Evolutionary conservation across 2,888 invertebrate species (phyloP), one percentile per base, ranked within the genome.

Genomic region (Chrysomela aeneicollis): DNA sequence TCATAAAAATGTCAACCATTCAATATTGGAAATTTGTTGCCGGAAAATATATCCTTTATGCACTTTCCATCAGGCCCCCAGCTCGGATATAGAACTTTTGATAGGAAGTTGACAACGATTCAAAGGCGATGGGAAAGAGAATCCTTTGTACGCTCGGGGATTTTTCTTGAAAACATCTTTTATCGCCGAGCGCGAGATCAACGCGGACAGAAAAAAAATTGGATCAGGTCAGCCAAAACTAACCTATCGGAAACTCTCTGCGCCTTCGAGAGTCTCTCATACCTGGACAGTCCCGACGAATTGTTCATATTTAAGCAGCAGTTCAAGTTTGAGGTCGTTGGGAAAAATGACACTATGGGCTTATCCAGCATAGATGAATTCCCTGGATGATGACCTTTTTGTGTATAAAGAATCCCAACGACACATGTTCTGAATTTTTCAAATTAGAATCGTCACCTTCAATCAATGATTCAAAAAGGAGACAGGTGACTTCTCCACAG

Each of bases 51-150:
- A 42, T 54, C 54, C 42, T 54, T 54, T 35, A 54, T 54, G 22
- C 37, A 53, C 53, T 53, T 53, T 30, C 35, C 32, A 35, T 18
- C 54, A 21, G 35, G 18, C 54, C 42, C 35, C 42, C 54, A 54
- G 37, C 42, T 58, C 46, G 21, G 18, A 58, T 47, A 58, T 58
- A 46, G 57, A 47, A 46, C 46, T 58, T 58, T 58, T 58, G 57
- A 58, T 58, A 30, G 47, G 46, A 47, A 58, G 57, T 58, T 58
- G 57, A 58, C 57, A 47, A 15, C 46, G 46, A 26, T 18, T 47
- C 42, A 57, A 57, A 21, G 26, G 55, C 37, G 22, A 3, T 46
- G 22, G 26, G 6, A 58, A 58, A 58, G 37, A 30, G 26, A 18
- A 30, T 18, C 57, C 47, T 58, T 58, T 47, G 47, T 26, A 12